phyloP scores from a whole-genome alignment of 2,113 vertebrate genomes.

The Saguinus midas region DNA sequence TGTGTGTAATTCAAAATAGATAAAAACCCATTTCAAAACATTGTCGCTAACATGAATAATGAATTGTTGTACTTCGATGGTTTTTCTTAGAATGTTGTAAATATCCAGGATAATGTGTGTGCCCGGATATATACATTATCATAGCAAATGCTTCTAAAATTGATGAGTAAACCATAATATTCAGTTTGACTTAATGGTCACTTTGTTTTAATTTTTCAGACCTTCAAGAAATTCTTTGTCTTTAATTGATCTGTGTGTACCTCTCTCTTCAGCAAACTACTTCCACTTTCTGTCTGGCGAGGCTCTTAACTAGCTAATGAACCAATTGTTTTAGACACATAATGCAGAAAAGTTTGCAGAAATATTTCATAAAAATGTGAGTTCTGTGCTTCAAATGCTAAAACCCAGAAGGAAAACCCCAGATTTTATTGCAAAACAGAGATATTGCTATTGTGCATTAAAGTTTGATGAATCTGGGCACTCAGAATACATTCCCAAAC shows the following conservation, averaged over 20 bases:
- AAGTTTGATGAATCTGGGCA: neutral
- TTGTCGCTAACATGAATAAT: neutral
- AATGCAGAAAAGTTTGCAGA: neutral
- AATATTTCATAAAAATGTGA: neutral
- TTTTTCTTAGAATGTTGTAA: neutral
- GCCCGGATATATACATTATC: neutral
- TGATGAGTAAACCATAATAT: neutral
- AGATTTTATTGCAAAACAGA: neutral
- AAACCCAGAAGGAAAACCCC: neutral
- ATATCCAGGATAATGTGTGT: neutral
- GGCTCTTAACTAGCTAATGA: neutral
- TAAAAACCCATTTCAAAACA: neutral
- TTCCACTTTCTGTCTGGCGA: neutral
- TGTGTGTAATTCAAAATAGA: neutral
- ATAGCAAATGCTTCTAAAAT: neutral
- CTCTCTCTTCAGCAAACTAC: neutral
- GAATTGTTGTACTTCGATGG: rapidly evolving
- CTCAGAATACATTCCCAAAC: neutral
- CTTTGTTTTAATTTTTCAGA: neutral
- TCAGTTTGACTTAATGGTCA: neutral
- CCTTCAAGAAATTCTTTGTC: neutral
- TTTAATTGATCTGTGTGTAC: neutral
- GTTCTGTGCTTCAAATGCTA: neutral
- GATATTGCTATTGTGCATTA: neutral
- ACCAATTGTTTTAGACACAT: neutral